Base-by-base conservation (phyloP, 2,888 invertebrate genomes). In the Lomographa bimaculata region DNA sequence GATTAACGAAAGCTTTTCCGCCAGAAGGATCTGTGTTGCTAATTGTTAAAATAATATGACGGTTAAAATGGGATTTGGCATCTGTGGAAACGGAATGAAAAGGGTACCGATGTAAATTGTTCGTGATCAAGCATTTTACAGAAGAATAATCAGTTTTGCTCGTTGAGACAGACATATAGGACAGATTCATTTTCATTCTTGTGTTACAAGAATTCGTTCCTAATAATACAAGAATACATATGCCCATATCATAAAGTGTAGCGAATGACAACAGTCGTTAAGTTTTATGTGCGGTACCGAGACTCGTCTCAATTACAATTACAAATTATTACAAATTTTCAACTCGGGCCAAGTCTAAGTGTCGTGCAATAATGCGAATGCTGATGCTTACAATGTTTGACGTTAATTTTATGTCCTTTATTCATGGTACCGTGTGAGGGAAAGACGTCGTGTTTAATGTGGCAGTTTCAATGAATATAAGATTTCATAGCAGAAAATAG, bases 241-340 rank as follows among this genome's bases (percentile, higher is more conserved):
- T 80, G 68, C 65, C 71, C 77, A 75, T 79, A 81, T 84, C 85
- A 75, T 86, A 84, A 86, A 86, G 61, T 76, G 66, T 71, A 69
- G 56, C 66, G 69, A 79, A 78, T 84, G 85, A 84, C 84, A 84
- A 77, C 66, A 71, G 67, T 72, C 82, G 66, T 87, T 78, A 87
- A 87, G 64, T 77, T 85, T 85, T 81, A 87, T 78, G 80, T 64
- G 61, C 61, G 47, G 71, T 66, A 65, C 71, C 61, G 73, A 70
- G 73, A 44, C 68, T 67, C 71, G 67, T 72, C 81, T 77, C 83
- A 79, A 87, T 87, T 86, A 85, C 81, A 87, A 86, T 85, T 80
- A 85, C 86, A 86, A 85, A 86, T 85, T 80, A 83, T 79, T 80
- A 79, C 78, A 79, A 81, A 84, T 79, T 76, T 78, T 71, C 76